Evolutionary conservation across 2,888 invertebrate species (phyloP).

Genomic region (Ischnura elegans): DNA sequence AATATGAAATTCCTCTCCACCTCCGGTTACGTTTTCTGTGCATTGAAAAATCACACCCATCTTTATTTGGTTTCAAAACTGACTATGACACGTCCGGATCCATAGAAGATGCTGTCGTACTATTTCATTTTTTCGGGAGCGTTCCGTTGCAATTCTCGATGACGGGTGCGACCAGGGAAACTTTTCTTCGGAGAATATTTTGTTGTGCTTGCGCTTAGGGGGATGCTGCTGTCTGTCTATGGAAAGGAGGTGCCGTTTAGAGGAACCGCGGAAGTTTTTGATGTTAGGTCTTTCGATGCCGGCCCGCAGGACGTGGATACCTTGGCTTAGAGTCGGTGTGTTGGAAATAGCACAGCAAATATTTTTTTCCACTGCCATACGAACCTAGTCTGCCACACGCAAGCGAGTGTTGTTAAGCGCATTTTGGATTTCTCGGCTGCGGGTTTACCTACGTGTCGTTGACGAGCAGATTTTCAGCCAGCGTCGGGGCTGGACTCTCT

Average conservation of each 20-base stretch:
- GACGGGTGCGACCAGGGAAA: not conserved
- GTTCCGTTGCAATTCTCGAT: not conserved
- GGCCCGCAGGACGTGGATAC: not conserved
- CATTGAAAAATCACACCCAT: not conserved
- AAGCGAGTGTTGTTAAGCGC: not conserved
- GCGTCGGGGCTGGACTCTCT: no score
- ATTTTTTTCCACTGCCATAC: not conserved
- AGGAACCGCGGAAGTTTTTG: not conserved
- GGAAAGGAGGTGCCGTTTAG: not conserved
- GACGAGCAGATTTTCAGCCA: no score
- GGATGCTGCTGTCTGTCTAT: not conserved
- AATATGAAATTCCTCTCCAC: not conserved
- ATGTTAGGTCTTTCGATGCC: not conserved
- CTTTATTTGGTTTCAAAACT: not conserved
- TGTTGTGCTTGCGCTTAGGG: not conserved
- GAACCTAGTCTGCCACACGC: not conserved
- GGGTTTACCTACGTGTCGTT: not conserved
- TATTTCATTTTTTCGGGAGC: not conserved
- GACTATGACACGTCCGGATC: not conserved
- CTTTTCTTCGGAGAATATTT: not conserved
- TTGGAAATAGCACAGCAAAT: not conserved
- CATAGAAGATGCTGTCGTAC: not conserved
- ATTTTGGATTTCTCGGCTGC: not conserved
- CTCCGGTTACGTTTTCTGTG: not conserved
- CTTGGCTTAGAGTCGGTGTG: not conserved